A percentile compares a stretch with the other conserved stretches of the same genome.
phyloP scores from a whole-genome alignment of 2,797 vertebrate species.

The Crenichthys baileyi region DNA sequence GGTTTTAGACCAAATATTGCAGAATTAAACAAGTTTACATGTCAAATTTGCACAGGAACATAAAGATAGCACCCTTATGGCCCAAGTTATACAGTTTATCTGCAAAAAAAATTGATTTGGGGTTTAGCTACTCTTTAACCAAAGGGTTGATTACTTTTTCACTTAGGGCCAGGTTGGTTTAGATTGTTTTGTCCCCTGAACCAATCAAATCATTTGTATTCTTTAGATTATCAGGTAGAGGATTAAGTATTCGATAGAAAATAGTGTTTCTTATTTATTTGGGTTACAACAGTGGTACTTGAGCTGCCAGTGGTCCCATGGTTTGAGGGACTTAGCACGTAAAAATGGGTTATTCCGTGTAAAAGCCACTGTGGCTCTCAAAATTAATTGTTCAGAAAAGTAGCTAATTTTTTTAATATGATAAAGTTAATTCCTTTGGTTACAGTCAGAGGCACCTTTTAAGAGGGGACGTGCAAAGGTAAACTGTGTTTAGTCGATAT shows the following conservation, averaged over 20 bases:
- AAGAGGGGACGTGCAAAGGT: no score
- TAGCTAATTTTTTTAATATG: slow-evolving; percentile 43
- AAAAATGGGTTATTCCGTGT: slow-evolving; percentile 11
- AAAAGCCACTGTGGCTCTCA: slow-evolving; percentile 15
- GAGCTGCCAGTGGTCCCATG: not conserved
- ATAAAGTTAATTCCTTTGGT: slow-evolving; percentile 52
- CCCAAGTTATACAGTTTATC: no score
- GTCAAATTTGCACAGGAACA: no score
- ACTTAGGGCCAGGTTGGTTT: not conserved
- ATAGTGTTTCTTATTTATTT: no score
- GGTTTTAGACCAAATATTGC: no score
- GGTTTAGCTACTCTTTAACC: no score
- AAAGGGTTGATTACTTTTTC: no score
- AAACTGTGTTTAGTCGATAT: slow-evolving; percentile 56
- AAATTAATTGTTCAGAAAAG: slow-evolving; percentile 35
- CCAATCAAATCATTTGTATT: not conserved
- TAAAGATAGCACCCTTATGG: no score
- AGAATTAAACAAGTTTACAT: no score
- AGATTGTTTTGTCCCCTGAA: not conserved
- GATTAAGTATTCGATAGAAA: not conserved
- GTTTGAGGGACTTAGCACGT: not conserved
- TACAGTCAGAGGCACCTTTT: slow-evolving; percentile 56
- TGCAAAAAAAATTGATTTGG: no score
- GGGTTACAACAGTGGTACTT: not conserved
- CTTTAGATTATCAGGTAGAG: not conserved